These are phyloP conservation scores for Agonopterix arenella DNA, from an alignment of 2,888 invertebrate genomes.

Conservation along the genomic window DNA sequence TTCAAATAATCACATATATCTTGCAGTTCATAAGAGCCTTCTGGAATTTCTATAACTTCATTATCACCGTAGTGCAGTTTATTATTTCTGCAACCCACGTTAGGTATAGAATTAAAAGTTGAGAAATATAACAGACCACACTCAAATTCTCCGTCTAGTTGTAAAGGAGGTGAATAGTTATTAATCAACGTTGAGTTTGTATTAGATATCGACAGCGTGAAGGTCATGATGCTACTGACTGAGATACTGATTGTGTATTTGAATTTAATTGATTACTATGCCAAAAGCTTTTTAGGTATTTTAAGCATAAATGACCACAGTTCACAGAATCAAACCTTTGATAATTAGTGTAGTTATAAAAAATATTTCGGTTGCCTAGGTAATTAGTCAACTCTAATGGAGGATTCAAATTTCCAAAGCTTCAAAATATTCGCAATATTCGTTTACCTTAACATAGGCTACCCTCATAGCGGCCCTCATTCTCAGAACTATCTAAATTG, in stretches of 20 bases:
- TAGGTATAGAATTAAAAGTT: conserved; percentile 1
- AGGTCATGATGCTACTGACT: background rate
- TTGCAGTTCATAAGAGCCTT: conserved; percentile 1
- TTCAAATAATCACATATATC: background rate
- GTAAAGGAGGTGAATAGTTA: conserved; percentile 1
- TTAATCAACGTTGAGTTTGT: background rate
- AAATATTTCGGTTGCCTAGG: conserved; percentile 16
- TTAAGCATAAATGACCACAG: conserved; percentile 9
- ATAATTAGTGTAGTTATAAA: conserved; percentile 1
- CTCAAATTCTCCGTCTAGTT: conserved; percentile 5
- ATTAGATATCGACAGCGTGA: background rate
- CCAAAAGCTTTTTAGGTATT: background rate
- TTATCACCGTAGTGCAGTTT: background rate
- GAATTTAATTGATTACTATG: background rate
- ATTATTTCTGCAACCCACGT: background rate
- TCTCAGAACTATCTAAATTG: conserved; percentile 23
- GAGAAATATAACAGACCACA: conserved; percentile 3
- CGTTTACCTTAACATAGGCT: conserved; percentile 27
- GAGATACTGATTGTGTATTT: background rate
- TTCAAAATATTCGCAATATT: conserved; percentile 35
- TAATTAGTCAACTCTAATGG: conserved; percentile 17
- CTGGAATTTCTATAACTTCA: background rate
- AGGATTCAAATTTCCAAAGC: conserved; percentile 34
- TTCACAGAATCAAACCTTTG: conserved; percentile 1
- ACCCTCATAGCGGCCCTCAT: conserved; percentile 32